Percentiles rank a stretch among this genome's conserved stretches.
Evolutionary conservation across 1,140 invertebrate genomes (phyloP).

Genomic region (Branchinecta lynchi): DNA sequence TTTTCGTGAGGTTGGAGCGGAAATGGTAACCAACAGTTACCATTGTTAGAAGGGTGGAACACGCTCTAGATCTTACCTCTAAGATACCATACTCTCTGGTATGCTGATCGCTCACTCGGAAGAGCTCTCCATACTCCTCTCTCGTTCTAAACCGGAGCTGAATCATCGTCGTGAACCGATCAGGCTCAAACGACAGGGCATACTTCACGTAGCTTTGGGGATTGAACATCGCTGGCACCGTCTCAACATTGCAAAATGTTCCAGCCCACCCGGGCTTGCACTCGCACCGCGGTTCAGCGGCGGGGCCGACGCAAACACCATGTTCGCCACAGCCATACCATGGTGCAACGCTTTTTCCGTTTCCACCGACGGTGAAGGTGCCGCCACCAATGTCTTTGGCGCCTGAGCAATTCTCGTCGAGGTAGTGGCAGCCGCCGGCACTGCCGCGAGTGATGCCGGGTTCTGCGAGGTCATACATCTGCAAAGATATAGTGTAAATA

Average conservation of each 20-base stretch:
- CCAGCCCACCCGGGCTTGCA: conserved; percentile 85
- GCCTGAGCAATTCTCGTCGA: conserved; percentile 64
- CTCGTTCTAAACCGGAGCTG: conserved; percentile 82
- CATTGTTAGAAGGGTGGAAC: too few species aligned
- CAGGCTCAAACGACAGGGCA: conserved; percentile 80
- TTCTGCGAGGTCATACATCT: conserved; percentile 76
- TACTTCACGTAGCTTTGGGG: conserved; percentile 88
- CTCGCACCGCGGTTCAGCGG: conserved; percentile 68
- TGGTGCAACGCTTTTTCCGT: conserved; percentile 3
- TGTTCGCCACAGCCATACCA: conserved; percentile 41
- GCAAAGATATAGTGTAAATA: conserved; percentile 20
- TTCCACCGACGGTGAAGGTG: conserved; percentile 12
- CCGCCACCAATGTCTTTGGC: conserved; percentile 62
- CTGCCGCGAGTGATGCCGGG: conserved; percentile 68
- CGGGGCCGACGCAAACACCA: conserved; percentile 79
- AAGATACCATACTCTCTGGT: conserved; percentile 86
- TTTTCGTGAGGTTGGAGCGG: too few species aligned
- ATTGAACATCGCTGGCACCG: conserved; percentile 73
- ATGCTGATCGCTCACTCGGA: conserved; percentile 81
- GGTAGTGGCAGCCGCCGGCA: conserved; percentile 65
- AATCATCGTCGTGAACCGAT: conserved; percentile 66
- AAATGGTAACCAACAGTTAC: too few species aligned
- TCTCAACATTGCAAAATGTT: conserved; percentile 61
- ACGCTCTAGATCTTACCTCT: conserved; percentile 49
- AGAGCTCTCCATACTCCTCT: conserved; percentile 77